A percentile compares a stretch with the other conserved stretches of the same genome.
phyloP scores from a whole-genome alignment of 2,113 vertebrate genomes.

The Scomber colias region DNA sequence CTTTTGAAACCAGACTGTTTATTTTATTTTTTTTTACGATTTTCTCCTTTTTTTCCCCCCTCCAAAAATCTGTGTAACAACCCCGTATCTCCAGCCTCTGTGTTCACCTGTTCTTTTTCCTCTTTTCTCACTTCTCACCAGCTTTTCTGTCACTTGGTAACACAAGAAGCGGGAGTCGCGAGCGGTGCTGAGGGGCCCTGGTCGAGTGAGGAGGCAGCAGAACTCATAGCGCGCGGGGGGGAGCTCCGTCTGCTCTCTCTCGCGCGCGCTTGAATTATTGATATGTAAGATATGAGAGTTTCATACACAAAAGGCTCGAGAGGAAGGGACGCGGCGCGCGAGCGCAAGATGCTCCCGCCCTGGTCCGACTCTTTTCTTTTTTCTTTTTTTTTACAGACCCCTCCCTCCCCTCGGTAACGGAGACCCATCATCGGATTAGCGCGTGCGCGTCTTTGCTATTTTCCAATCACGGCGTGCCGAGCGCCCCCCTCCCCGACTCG shows the following conservation, averaged over 20 bases:
- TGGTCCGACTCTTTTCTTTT: slow-evolving; percentile 20
- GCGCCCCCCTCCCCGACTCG: slow-evolving; percentile 66
- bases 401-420: slow-evolving; percentile 63
- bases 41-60: background rate
- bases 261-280: slow-evolving; percentile 89
- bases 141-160: slow-evolving; percentile 77
- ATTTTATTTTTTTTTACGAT: slow-evolving; percentile 4
- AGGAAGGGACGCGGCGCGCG: slow-evolving; percentile 68
- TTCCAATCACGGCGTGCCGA: slow-evolving; percentile 78
- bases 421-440: slow-evolving; percentile 78
- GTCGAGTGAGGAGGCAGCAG: slow-evolving; percentile 80
- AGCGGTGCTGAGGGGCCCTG: slow-evolving; percentile 81
- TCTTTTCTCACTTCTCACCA: slow-evolving; percentile 54
- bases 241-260: slow-evolving; percentile 82
- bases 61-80: background rate
- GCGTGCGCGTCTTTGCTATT: slow-evolving; percentile 68
- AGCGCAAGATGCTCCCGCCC: slow-evolving; percentile 76
- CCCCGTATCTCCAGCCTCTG: slow-evolving; percentile 19
- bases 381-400: slow-evolving; percentile 50
- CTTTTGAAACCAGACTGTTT: slow-evolving; percentile 13
- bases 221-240: slow-evolving; percentile 85
- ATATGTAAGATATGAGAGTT: slow-evolving; percentile 87
- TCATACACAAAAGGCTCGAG: slow-evolving; percentile 87
- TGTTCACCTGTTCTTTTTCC: slow-evolving; percentile 34
- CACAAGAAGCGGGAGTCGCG: slow-evolving; percentile 67